phyloP scores from a whole-genome alignment of 1,140 invertebrate genomes.

The Cotesia glomerata region DNA sequence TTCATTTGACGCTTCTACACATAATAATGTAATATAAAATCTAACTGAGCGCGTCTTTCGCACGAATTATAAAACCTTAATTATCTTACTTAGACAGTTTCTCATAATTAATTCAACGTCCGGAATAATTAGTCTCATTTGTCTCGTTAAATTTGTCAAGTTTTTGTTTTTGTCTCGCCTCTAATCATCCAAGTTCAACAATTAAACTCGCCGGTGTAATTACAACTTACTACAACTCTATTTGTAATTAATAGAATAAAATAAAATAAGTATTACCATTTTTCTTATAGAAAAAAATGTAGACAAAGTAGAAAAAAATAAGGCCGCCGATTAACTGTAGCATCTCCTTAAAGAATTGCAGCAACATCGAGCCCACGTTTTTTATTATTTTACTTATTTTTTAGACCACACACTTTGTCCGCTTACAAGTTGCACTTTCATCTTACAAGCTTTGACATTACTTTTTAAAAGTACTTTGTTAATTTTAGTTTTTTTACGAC shows the following conservation, averaged over 20 bases:
- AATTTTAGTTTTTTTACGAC: too few relatives aligned
- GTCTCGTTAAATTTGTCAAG: constrained; percentile 5
- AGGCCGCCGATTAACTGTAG: constrained; percentile 56
- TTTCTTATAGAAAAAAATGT: constrained; percentile 48
- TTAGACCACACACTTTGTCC: not conserved
- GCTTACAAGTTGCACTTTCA: constrained; percentile 7
- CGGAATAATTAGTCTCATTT: constrained; percentile 27
- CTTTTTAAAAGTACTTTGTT: not conserved
- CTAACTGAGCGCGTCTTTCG: constrained; percentile 10
- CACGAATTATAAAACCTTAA: constrained; percentile 5
- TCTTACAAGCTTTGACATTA: not conserved
- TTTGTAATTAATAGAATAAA: not conserved
- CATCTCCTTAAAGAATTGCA: constrained; percentile 52
- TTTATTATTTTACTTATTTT: constrained; percentile 5
- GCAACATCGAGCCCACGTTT: constrained; percentile 43
- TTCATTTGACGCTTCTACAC: not conserved
- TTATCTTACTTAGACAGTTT: constrained; percentile 4
- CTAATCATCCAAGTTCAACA: too few relatives aligned
- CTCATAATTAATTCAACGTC: constrained; percentile 20
- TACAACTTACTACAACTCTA: too few relatives aligned
- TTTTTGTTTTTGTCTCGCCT: not conserved
- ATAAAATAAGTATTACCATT: constrained; percentile 50
- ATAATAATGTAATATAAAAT: too few relatives aligned
- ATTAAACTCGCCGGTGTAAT: too few relatives aligned
- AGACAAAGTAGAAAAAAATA: constrained; percentile 54